A percentile compares a stretch with the other conserved stretches of the same genome.
Conservation (phyloP, 2,797 vertebrate species). For the Bucorvus abyssinicus region DNA sequence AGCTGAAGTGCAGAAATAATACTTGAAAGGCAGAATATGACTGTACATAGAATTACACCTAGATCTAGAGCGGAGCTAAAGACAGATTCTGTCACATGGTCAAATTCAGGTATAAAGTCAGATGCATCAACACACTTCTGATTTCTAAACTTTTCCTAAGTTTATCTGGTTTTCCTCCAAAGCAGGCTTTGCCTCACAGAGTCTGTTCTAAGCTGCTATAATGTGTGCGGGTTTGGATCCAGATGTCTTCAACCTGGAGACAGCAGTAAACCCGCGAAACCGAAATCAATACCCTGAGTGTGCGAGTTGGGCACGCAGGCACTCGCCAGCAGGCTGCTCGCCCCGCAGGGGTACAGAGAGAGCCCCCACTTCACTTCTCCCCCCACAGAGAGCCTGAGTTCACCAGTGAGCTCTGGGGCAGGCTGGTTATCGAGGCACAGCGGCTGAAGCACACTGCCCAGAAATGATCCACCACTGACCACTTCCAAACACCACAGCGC, state of each 20-base stretch:
- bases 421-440: too few species aligned
- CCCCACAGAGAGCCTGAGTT: neutral
- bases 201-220: neutral
- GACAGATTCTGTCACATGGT: neutral
- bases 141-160: neutral
- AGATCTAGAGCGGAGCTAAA: neutral
- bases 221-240: neutral
- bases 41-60: neutral
- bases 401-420: neutral
- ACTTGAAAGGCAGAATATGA: neutral
- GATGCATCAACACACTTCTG: neutral
- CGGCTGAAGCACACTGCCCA: neutral
- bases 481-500: neutral
- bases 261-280: neutral
- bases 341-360: neutral
- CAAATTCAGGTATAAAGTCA: neutral
- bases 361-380: conserved; percentile 21
- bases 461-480: too few species aligned
- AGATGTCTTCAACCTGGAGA: neutral
- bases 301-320: neutral
- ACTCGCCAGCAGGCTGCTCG: neutral
- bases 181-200: neutral
- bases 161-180: too few species aligned
- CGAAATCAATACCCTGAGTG: neutral
- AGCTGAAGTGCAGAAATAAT: neutral